Evolutionary conservation across 2,797 vertebrate species (phyloP), one percentile per base, ranked within the genome.

Genomic region (Enteromius thamalakanensis): DNA sequence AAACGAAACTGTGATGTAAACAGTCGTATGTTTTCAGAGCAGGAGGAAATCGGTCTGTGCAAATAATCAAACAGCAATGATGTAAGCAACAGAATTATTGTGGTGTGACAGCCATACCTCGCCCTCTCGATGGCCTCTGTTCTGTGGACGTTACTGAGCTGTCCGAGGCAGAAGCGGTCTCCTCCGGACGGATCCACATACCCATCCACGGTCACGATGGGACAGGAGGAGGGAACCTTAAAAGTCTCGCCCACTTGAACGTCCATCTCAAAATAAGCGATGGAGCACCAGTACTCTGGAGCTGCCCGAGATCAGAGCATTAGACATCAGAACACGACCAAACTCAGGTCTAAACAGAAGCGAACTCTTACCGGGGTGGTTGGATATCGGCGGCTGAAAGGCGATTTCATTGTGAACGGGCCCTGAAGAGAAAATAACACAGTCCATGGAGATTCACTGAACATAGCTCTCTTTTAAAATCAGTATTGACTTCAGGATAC

Each of bases 181-280:
- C 98, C 98, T 42, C 98, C 98, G 0, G 98, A 99, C 1, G 98
- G 98, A 91, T 99, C 98, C 90, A 99, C 98, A 0, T 99, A 99
- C 0, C 98, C 98, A 14, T 99, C 98, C 76, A 99, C 98, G 0
- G 98, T 99, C 81, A 99, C 98, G 14, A 98, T 89, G 0, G 98
- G 98, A 85, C 98, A 99, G 87, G 95, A 98, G 8, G 98, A 98
- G 17, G 97, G 98, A 79, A 99, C 98, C 89, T 99, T 99, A 76
- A 99, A 99, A 0, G 97, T 99, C 89, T 99, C 98, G 21, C 98
- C 98, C 8, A 99, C 98, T 88, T 99, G 98, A 82, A 99, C 97
- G 2, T 99, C 98, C 98, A 99, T 99, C 92, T 99, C 98, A 80
- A 99, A 99, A 88, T 99, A 99, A 0, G 98, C 97, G 23, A 99